Conservation (phyloP, 1,140 invertebrate genomes). For the Bombus ignitus region DNA sequence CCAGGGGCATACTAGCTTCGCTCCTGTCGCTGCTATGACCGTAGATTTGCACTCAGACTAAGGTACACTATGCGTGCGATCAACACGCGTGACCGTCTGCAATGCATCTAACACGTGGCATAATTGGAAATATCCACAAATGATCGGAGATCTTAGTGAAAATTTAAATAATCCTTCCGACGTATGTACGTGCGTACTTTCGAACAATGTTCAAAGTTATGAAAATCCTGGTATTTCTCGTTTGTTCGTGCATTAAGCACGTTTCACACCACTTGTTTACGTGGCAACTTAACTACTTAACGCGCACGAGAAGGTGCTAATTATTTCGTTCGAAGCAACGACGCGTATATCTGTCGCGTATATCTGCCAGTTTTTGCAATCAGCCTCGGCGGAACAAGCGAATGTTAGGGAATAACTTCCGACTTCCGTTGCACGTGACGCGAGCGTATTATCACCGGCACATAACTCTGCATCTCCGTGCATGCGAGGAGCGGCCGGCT, state of each 20-base stretch:
- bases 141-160: not conserved
- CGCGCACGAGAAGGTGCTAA: not conserved
- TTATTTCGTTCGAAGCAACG: not conserved
- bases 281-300: not conserved
- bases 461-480: constrained; percentile 47
- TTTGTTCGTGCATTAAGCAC: not conserved
- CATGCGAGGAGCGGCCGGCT: constrained; percentile 20
- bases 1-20: not conserved
- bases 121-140: not conserved
- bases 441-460: constrained; percentile 47
- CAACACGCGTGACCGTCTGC: not conserved
- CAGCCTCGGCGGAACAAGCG: constrained; percentile 1
- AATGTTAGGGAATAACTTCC: constrained; percentile 35
- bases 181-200: not conserved
- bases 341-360: not conserved
- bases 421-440: constrained; percentile 47
- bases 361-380: constrained; percentile 41
- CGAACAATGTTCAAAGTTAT: not conserved
- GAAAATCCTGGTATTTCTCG: not conserved
- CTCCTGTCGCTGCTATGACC: not conserved
- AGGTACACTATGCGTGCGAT: not conserved
- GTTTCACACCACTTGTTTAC: not conserved
- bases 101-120: not conserved
- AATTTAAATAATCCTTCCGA: no score
- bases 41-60: not conserved